phyloP scores from a whole-genome alignment of 2,797 vertebrate species.

The Brachymystax lenok region DNA sequence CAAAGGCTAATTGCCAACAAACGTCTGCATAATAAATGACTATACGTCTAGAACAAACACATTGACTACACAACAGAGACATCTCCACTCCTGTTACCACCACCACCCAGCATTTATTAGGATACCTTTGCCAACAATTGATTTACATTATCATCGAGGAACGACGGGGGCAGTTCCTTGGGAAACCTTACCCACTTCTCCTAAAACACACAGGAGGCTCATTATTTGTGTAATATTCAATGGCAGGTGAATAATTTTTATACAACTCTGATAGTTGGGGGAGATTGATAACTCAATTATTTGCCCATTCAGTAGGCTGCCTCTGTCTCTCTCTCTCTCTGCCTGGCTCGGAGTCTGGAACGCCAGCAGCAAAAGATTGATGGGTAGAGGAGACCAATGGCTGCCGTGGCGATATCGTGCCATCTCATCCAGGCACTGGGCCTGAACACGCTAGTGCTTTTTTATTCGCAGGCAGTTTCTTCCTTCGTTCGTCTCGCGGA shows the following conservation, averaged over 20 bases:
- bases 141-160: constrained; percentile 57
- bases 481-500: constrained; percentile 55
- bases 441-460: constrained; percentile 90
- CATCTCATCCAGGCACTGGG: constrained; percentile 94
- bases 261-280: constrained; percentile 96
- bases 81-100: constrained; percentile 25
- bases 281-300: constrained; percentile 99
- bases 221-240: constrained; percentile 98
- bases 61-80: constrained; percentile 31
- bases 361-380: constrained; percentile 94
- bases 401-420: constrained; percentile 88
- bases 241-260: constrained; percentile 99
- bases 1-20: not conserved
- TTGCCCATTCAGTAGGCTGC: constrained; percentile 86
- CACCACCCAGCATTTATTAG: constrained; percentile 41
- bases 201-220: constrained; percentile 93
- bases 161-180: constrained; percentile 53
- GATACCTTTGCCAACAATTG: constrained; percentile 74
- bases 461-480: constrained; percentile 52
- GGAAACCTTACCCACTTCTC: constrained; percentile 79
- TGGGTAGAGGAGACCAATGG: constrained; percentile 79
- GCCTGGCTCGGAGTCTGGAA: constrained; percentile 66
- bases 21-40: not conserved
- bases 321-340: not conserved
- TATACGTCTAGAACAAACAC: not conserved